Base-by-base conservation (phyloP, 2,888 invertebrate species). In the Cheilosia variabilis region DNA sequence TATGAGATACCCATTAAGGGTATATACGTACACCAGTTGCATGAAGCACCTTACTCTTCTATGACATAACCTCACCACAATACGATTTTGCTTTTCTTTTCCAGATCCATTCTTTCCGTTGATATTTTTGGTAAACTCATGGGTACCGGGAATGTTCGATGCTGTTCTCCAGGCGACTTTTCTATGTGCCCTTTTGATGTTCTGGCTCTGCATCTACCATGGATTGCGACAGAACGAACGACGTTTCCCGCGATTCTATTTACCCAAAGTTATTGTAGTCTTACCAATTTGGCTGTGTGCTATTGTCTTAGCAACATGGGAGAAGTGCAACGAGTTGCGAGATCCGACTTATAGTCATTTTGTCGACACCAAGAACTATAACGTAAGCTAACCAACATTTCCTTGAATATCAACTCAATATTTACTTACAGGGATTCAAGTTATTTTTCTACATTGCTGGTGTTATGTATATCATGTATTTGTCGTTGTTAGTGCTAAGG, bases 151-250 rank as follows among this genome's bases (percentile, higher is more conserved):
- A n/a, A 95, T 98, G 93, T 90, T 98, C 88, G 98, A 99, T 92
- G 96, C 97, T 0, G 91, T 98, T 55, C 95, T 98, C 88, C 98
- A 99, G 93, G 96, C 97, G 0, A 95, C 97, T 1, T 99, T 99
- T 92, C 93, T 99, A 0, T 96, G 96, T 88, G 95, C 96, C 5
- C 94, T 99, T 77, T 93, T 99, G 88, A 93, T 99, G 90, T 98
- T 98, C 89, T 99, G 99, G 98, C 94, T 99, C 17, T 97, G 98
- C 88, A 95, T 98, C 88, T 99, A 98, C 92, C 99, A 99, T 91
- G 99, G 98, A 2, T 93, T 99, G 43, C 93, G 99, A 90, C 94
- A 99, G 97, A 98, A 98, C 90, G 98, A 98, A 91, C 93, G 98
- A 87, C 93, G 95, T 86, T 95, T 98, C 88, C 90, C 96, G 47